Evolutionary conservation across 2,113 vertebrate species (phyloP).

Genomic region (Ptilorrhoa leucosticta): DNA sequence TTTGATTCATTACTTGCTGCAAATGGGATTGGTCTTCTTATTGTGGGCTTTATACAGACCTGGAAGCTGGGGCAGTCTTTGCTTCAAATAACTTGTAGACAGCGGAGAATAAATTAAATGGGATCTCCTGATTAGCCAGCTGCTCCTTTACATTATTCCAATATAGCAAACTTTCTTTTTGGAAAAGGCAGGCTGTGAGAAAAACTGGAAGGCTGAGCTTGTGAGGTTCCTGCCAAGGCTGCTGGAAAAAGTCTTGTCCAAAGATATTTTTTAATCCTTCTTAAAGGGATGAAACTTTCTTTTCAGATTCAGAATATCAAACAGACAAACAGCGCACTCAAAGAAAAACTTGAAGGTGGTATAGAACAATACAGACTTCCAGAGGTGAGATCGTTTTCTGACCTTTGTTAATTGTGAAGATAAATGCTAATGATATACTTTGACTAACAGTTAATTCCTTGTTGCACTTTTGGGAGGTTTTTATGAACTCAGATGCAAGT

Average conservation of each 20-base stretch:
- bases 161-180: neutral
- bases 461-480: neutral
- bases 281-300: neutral
- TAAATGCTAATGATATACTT: neutral
- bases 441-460: neutral
- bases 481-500: neutral
- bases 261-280: neutral
- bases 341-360: slow-evolving; percentile 88
- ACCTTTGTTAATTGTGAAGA: neutral
- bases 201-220: neutral
- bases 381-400: slow-evolving; percentile 77
- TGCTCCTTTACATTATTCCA: neutral
- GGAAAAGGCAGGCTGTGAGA: neutral
- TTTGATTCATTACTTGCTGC: slow-evolving; percentile 28
- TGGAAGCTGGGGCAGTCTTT: neutral
- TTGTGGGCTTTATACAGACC: neutral
- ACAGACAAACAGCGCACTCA: slow-evolving; percentile 90
- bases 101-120: neutral
- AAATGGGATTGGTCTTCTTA: neutral
- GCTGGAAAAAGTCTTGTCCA: neutral
- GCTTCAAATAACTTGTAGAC: neutral
- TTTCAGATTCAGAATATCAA: slow-evolving; percentile 94
- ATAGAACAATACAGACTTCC: slow-evolving; percentile 85
- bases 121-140: neutral
- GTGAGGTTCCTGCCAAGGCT: neutral